These are phyloP conservation scores for Noturus placidus DNA, from an alignment of 2,113 vertebrate genomes.

Conservation along the genomic window DNA sequence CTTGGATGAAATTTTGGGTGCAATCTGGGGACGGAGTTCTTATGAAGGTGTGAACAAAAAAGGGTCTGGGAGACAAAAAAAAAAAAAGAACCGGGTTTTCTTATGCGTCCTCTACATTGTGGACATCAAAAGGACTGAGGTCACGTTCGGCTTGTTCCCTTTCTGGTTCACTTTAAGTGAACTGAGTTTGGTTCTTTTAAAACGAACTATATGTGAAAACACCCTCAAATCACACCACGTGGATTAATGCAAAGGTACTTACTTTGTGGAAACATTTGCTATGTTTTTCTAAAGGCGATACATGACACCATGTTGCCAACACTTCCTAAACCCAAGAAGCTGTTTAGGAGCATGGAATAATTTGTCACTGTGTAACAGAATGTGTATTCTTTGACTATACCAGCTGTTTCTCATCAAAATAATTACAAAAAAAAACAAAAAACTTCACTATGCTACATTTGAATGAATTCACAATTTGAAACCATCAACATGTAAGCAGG, in stretches of 20 bases:
- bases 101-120: no score
- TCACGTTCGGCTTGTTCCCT: no score
- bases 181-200: no score
- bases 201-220: no score
- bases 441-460: neutral
- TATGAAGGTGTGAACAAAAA: no score
- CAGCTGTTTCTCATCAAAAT: constrained; percentile 18
- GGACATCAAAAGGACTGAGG: no score
- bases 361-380: neutral
- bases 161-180: no score
- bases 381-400: neutral
- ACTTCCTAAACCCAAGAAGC: neutral
- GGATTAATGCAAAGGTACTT: neutral
- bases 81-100: no score
- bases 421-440: neutral
- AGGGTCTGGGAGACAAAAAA: no score
- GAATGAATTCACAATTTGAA: constrained; percentile 6
- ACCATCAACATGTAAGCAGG: constrained; percentile 9
- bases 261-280: neutral
- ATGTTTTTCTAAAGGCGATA: neutral
- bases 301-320: neutral
- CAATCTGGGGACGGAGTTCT: no score
- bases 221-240: neutral
- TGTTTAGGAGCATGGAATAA: constrained; percentile 1
- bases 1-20: no score